Conservation (phyloP, 2,888 invertebrate genomes). For the Xiphydria camelus region DNA sequence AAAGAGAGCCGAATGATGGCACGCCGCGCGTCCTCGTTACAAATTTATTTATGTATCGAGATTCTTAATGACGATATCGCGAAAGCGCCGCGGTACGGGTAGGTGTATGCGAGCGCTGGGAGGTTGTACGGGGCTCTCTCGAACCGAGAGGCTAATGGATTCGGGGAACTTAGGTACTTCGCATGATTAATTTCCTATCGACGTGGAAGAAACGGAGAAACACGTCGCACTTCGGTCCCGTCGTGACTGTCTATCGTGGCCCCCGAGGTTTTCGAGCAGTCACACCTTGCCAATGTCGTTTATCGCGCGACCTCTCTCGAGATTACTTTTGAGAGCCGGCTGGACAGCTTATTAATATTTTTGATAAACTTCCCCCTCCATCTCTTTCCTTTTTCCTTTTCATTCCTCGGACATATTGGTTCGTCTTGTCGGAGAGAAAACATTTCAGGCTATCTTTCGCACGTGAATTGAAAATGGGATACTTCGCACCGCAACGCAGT, state of each 20-base stretch:
- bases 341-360: constrained; percentile 18
- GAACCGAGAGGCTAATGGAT: constrained; percentile 45
- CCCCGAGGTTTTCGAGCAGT: too few species aligned
- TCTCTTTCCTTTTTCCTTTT: not conserved
- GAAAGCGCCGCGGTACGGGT: constrained; percentile 7
- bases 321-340: constrained; percentile 7
- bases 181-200: constrained; percentile 53
- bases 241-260: constrained; percentile 3
- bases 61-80: constrained; percentile 36
- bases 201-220: constrained; percentile 24
- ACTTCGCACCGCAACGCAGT: too few species aligned
- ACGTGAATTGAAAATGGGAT: not conserved
- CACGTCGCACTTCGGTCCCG: constrained; percentile 5
- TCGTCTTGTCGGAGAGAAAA: too few species aligned
- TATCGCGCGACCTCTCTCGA: constrained; percentile 10
- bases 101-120: constrained; percentile 4
- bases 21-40: not conserved
- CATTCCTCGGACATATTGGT: too few species aligned
- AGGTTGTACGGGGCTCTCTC: constrained; percentile 7
- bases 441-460: too few species aligned
- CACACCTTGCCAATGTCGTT: constrained; percentile 3
- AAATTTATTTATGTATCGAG: constrained; percentile 23
- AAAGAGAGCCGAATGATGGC: too few species aligned
- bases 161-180: constrained; percentile 50
- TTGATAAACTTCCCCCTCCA: not conserved